These are phyloP conservation scores for Watsonalla binaria DNA, from an alignment of 2,888 invertebrate species.

Conservation along the genomic window DNA sequence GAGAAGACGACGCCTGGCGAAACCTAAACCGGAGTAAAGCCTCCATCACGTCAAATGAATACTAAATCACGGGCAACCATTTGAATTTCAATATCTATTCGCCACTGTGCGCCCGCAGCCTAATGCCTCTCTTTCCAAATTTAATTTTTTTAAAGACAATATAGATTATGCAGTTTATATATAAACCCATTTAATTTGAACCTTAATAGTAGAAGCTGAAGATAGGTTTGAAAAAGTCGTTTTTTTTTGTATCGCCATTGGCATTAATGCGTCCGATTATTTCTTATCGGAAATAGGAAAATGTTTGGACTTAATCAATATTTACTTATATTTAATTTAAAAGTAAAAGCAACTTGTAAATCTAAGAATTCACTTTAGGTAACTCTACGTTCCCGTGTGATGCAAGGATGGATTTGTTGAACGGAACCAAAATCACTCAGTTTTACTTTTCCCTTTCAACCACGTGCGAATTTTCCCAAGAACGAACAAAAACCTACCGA, in stretches of 20 bases:
- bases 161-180: constrained; percentile 3
- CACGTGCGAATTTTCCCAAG: constrained; percentile 35
- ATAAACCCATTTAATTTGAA: no score
- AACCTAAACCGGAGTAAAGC: constrained; percentile 76
- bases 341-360: no score
- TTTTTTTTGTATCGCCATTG: no score
- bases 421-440: not conserved
- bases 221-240: no score
- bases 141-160: constrained; percentile 5
- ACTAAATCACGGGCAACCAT: constrained; percentile 74
- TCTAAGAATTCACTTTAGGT: no score
- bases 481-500: constrained; percentile 26
- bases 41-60: constrained; percentile 78
- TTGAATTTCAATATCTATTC: constrained; percentile 76
- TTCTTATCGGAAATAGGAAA: no score
- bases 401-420: not conserved
- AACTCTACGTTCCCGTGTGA: no score
- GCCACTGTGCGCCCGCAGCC: constrained; percentile 30
- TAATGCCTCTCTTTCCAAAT: constrained; percentile 36
- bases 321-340: no score
- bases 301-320: no score
- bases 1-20: constrained; percentile 76
- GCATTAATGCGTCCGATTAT: no score
- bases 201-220: no score
- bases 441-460: not conserved